Conservation (phyloP, 2,888 invertebrate species). For the Cynaeus angustus region DNA sequence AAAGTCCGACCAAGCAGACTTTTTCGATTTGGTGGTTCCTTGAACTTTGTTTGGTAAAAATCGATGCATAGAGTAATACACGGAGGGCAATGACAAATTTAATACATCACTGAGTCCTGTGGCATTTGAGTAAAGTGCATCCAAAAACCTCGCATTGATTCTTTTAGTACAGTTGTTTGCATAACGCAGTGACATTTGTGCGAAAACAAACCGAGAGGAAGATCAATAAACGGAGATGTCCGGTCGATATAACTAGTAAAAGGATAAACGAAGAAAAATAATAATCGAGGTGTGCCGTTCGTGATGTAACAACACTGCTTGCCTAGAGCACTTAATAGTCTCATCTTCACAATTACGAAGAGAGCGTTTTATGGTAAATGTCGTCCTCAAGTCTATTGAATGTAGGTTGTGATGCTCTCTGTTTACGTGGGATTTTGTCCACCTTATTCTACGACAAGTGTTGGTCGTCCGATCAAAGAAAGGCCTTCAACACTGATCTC, state of each 20-base stretch:
- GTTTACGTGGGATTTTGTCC: conserved; percentile 51
- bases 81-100: conserved; percentile 35
- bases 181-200: conserved; percentile 38
- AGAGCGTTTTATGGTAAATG: conserved; percentile 51
- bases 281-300: conserved; percentile 50
- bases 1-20: conserved; percentile 36
- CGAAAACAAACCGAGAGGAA: conserved; percentile 6
- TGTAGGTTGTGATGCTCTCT: conserved; percentile 47
- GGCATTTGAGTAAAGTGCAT: conserved; percentile 45
- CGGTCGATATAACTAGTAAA: not conserved
- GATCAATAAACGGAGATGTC: conserved; percentile 18
- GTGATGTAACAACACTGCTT: conserved; percentile 50
- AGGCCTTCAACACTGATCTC: conserved; percentile 30
- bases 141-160: conserved; percentile 24
- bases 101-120: conserved; percentile 29
- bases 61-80: conserved; percentile 34
- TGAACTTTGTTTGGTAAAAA: conserved; percentile 45
- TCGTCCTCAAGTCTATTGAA: conserved; percentile 49
- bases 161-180: conserved; percentile 12
- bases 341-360: conserved; percentile 52
- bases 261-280: conserved; percentile 36
- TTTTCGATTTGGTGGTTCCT: conserved; percentile 38
- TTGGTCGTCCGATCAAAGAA: conserved; percentile 47
- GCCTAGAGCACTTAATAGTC: conserved; percentile 50
- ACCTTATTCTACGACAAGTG: conserved; percentile 50